These are phyloP conservation scores for Sepioteuthis lessoniana DNA, from an alignment of 2,888 invertebrate species.

Conservation along the genomic window DNA sequence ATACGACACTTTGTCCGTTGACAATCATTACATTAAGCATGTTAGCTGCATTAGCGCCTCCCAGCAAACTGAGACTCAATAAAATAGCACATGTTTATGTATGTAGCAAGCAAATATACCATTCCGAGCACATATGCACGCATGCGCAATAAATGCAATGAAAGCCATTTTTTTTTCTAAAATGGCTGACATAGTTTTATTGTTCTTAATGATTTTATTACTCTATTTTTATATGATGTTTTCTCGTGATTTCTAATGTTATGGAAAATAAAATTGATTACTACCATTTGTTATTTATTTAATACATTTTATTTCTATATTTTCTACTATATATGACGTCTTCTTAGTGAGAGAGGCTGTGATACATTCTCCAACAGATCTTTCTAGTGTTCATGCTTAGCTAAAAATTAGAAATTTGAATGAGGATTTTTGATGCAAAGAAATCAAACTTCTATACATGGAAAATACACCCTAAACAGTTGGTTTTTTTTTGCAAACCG, in stretches of 20 bases:
- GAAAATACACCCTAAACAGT: too few species aligned
- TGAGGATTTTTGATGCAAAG: too few species aligned
- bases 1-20: not conserved
- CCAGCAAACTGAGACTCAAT: not conserved
- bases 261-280: not conserved
- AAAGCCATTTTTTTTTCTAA: not conserved
- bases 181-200: not conserved
- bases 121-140: not conserved
- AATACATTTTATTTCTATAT: too few species aligned
- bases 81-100: not conserved
- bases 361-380: too few species aligned
- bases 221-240: not conserved
- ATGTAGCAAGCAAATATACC: not conserved
- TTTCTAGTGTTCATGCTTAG: too few species aligned
- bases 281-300: not conserved
- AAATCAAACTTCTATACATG: too few species aligned
- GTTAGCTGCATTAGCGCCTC: not conserved
- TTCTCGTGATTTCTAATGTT: not conserved
- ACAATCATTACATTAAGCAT: slow-evolving; percentile 6
- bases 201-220: not conserved
- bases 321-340: too few species aligned
- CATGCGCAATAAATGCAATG: not conserved
- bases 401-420: too few species aligned
- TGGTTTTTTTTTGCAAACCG: too few species aligned
- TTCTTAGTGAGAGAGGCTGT: too few species aligned